Evolutionary conservation across 1,140 invertebrate species (phyloP), one percentile per base, ranked within the genome.

Genomic region (Drosophila leontia): DNA sequence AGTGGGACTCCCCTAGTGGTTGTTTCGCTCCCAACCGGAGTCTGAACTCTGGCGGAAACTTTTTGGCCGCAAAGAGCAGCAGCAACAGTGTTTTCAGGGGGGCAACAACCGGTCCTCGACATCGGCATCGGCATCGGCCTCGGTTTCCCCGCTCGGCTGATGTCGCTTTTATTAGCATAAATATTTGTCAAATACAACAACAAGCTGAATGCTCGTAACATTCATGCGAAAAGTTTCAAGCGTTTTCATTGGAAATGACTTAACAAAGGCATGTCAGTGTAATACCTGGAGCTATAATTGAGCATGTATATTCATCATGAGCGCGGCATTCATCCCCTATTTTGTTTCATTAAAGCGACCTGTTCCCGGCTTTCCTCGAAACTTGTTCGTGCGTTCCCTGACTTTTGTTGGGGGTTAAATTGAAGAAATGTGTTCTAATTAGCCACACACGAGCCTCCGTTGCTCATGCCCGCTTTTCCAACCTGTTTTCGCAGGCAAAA

Each of bases 401-500:
- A 67, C 74, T 70, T 55, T 56, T 70, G 48, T 68, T 53, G 19
- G 62, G 69, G 84, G 78, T 90, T 90, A 90, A 88, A 88, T 88
- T 88, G 85, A 84, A 88, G 84, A 88, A 88, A 88, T 88, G 80
- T 90, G 80, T 90, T 79, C 85, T 84, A 88, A 88, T 88, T 88
- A 88, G 80, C 80, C 78, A 88, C 74, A 84, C 84, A 81, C 78
- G 81, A 61, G 65, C 61, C 70, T 53, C 45, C 42, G 42, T 50
- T 32, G 9, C 26, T n/a, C 45, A 37, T 17, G 8, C 39, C 44
- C 39, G 4, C 51, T 17, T 23, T 48, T 37, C n/a, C 57, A 34
- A 26, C 65, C 39, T 51, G 44, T 23, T 55, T 41, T 29, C 48
- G 39, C 32, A 23, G 41, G 44, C 17, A 26, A 64, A 88, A 88